phyloP scores from a whole-genome alignment of 2,113 vertebrate species.

The Larimichthys crocea region DNA sequence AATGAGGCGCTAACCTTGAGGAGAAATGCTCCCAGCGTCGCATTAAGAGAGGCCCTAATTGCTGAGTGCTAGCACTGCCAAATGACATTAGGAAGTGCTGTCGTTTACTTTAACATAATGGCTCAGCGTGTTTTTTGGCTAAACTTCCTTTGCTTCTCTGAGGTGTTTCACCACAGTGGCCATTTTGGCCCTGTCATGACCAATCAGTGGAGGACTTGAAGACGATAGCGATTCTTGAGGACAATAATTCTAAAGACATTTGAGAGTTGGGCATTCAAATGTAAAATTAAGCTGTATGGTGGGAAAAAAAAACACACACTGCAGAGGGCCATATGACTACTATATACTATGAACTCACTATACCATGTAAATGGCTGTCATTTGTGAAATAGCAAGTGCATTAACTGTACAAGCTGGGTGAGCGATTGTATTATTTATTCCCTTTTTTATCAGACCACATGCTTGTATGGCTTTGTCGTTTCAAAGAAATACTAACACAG shows the following conservation, averaged over 20 bases:
- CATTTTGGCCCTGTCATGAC: conserved; percentile 76
- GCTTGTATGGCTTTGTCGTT: conserved; percentile 71
- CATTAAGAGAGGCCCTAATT: conserved; percentile 86
- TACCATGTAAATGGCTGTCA: conserved; percentile 65
- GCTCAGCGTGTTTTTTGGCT: conserved; percentile 85
- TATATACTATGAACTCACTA: conserved; percentile 56
- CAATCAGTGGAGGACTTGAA: conserved; percentile 67
- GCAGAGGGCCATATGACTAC: conserved; percentile 18
- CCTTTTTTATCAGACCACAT: conserved; percentile 67
- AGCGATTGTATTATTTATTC: conserved; percentile 77
- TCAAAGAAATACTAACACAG: conserved; percentile 78
- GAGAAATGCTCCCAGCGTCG: conserved; percentile 85
- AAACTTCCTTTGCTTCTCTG: conserved; percentile 80
- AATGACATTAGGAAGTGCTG: conserved; percentile 85
- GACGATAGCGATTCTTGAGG: conserved; percentile 67
- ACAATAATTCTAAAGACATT: conserved; percentile 67
- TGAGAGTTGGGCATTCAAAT: conserved; percentile 57
- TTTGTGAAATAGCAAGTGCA: conserved; percentile 71
- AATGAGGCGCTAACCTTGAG: conserved; percentile 87
- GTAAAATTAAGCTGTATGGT: conserved; percentile 34
- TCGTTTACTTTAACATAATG: conserved; percentile 87
- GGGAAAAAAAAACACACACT: conserved; percentile 25
- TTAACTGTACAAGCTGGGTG: conserved; percentile 63
- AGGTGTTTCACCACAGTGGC: conserved; percentile 77
- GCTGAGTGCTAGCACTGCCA: conserved; percentile 82